Evolutionary conservation across 2,113 vertebrate genomes (phyloP), one percentile per base, ranked within the genome.

Genomic region (Anolis carolinensis): DNA sequence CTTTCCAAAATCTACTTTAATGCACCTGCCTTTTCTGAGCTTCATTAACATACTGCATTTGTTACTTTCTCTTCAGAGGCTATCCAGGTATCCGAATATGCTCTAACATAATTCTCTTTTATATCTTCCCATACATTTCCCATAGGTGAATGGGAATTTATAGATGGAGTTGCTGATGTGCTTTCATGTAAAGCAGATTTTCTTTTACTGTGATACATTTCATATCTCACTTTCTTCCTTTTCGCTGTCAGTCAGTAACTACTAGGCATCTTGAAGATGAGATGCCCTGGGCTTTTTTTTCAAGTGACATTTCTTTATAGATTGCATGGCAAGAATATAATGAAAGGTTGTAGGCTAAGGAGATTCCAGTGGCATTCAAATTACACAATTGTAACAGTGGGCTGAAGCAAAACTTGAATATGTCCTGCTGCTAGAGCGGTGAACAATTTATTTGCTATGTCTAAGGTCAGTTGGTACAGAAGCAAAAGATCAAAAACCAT

Each of bases 161-260:
- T 4, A 79, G 87, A 89, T 88, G 79, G 50, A 89, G 72, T 62
- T 91, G 84, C 70, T 88, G 88, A 88, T 87, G 68, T 85, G 87
- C 75, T 94, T 93, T 93, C 83, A 93, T 76, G 78, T 89, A 88
- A 50, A 92, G 52, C 34, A 68, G 84, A 87, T 91, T 92, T 93
- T 92, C 34, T 91, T 92, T 86, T 89, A 86, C 84, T 90, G 62
- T 32, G 81, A 34, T 68, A 25, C 85, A 50, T 88, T 71, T 87
- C 77, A 52, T 89, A 85, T 86, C 91, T 89, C 88, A 92, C 89
- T 91, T 89, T 91, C 48, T 59, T 89, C 87, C 92, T 77, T 77
- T 77, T 76, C 30, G 77, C 88, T 81, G 84, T 85, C 87, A 87
- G 52, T 86, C 83, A 88, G 88, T 84, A n/a, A n/a, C n/a, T 90